Evolutionary conservation across 2,113 vertebrate species (phyloP), one percentile per base, ranked within the genome.

Genomic region (Etheostoma cragini): DNA sequence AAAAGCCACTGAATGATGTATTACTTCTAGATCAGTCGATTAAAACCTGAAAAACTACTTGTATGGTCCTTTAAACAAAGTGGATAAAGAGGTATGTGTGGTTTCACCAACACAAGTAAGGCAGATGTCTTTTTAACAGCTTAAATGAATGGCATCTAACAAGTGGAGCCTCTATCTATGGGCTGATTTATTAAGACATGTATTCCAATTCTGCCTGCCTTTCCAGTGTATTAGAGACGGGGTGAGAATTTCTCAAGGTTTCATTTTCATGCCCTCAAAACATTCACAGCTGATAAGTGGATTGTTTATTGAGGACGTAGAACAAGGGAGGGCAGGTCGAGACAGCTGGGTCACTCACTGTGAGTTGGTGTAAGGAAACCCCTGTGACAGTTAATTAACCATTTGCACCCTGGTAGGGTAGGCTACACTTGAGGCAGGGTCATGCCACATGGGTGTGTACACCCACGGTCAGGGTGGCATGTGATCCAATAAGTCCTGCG

Each of bases 251-350:
- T 73, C 50, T 76, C 78, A 91, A 84, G 70, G 54, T 74, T 76
- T 68, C 12, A 33, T 53, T 78, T 70, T 52, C 35, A 83, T 53
- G 67, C 24, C 50, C 53, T 82, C 17, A 42, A 75, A 90, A 88
- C 71, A 77, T 57, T 76, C 45, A 80, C 63, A 46, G 53, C 66
- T 88, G 83, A 88, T 84, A 82, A 87, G 63, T 35, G 3, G 62
- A 63, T 21, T 78, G 77, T 85, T 90, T 84, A 69, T 71, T 56
- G 66, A 50, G 30, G 46, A 52, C 56, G 71, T 35, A n/a, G 66
- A 68, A 24, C 38, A 53, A 65, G 17, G 58, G 67, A 45, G 58
- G 54, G 38, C 42, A 26, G 71, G 54, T 62, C 1, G 35, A 22
- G 72, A 77, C 66, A 85, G 80, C 62, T 45, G 33, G 26, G 21